A percentile compares a stretch with the other conserved stretches of the same genome.
These are phyloP conservation scores for Drosophila sechellia DNA, from an alignment of 1,140 invertebrate genomes.

Conservation along the genomic window DNA sequence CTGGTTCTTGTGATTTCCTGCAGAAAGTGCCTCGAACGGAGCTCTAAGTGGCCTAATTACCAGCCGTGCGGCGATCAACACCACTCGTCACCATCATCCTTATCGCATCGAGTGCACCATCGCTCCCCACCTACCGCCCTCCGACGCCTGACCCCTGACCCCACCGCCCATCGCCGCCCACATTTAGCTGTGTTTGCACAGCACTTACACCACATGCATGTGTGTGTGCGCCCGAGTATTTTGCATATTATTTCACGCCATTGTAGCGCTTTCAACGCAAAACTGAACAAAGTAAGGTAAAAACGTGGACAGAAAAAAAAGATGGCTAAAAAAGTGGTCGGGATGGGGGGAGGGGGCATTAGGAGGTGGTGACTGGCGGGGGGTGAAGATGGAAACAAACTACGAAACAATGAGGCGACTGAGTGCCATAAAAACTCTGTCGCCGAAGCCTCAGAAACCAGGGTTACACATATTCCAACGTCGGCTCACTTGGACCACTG, in stretches of 20 bases:
- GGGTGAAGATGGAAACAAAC: slow-evolving; percentile 43
- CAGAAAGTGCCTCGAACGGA: slow-evolving; percentile 59
- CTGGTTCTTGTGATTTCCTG: slow-evolving; percentile 68
- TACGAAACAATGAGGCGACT: slow-evolving; percentile 74
- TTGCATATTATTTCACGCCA: slow-evolving; percentile 83
- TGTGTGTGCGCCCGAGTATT: slow-evolving; percentile 62
- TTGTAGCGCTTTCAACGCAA: slow-evolving; percentile 75
- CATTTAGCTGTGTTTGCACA: slow-evolving; percentile 16
- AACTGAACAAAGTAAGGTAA: slow-evolving; percentile 42
- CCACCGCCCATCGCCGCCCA: not conserved
- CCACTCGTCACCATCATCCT: slow-evolving; percentile 63
- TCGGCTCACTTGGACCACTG: slow-evolving; percentile 4
- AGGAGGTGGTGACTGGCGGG: not conserved
- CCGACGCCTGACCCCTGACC: slow-evolving; percentile 2
- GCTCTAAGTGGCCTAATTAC: slow-evolving; percentile 81
- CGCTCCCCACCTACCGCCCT: slow-evolving; percentile 5
- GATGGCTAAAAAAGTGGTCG: slow-evolving; percentile 24
- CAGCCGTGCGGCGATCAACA: slow-evolving; percentile 80
- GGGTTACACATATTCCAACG: slow-evolving; percentile 21
- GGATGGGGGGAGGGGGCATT: not conserved
- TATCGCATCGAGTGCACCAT: slow-evolving; percentile 45
- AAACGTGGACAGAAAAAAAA: slow-evolving; percentile 26
- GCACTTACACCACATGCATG: slow-evolving; percentile 28
- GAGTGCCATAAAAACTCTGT: slow-evolving; percentile 77
- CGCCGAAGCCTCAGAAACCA: slow-evolving; percentile 37